phyloP scores from a whole-genome alignment of 2,888 invertebrate species.

The Helleia helle region DNA sequence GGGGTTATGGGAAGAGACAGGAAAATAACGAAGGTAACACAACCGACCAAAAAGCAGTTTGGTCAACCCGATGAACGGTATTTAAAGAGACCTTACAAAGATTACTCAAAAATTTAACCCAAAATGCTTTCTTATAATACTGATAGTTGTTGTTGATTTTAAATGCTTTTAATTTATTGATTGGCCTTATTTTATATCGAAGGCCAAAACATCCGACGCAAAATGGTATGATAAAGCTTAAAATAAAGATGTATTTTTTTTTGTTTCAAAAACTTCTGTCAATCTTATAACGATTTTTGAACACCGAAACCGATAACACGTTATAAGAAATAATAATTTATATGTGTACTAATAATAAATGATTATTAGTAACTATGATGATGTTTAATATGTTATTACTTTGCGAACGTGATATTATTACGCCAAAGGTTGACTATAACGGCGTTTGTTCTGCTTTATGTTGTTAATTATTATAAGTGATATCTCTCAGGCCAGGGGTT shows the following conservation, averaged over 20 bases:
- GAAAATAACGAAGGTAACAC: constrained; percentile 27
- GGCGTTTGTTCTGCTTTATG: constrained; percentile 2
- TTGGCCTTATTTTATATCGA: no score
- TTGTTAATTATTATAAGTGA: neutral
- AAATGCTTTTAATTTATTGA: no score
- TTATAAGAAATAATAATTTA: neutral
- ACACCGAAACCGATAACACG: no score
- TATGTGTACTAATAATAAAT: neutral
- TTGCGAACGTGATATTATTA: constrained; percentile 3
- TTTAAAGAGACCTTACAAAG: no score
- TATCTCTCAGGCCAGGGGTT: constrained; percentile 5
- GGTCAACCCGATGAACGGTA: constrained; percentile 16
- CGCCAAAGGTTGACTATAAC: constrained; percentile 2
- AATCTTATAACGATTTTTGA: no score
- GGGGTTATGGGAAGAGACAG: constrained; percentile 47
- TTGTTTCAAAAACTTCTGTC: no score
- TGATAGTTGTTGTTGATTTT: no score
- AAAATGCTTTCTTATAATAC: no score
- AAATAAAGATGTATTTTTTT: no score
- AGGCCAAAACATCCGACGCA: no score
- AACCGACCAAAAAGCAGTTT: constrained; percentile 6
- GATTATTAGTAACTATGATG: constrained; percentile 2
- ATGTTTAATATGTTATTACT: constrained; percentile 5
- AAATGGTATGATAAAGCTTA: no score
- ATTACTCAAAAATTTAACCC: no score